Base-by-base conservation (phyloP, 2,797 vertebrate species). In the Periparus ater region DNA sequence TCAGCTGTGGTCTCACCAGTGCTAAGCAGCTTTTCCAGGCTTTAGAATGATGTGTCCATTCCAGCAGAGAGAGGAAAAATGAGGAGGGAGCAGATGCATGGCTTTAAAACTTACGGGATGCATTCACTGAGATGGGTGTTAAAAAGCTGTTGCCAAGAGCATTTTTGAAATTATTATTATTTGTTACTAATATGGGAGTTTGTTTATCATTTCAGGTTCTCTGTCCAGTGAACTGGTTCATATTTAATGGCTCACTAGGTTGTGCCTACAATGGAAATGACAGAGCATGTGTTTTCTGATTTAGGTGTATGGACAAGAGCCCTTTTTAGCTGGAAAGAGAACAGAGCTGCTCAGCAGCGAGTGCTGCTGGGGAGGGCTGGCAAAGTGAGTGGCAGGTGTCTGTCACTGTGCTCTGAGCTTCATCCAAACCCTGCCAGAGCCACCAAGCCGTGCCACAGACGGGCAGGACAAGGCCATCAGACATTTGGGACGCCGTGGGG, bases 181-280 rank as follows among this genome's bases (percentile, higher is more conserved):
- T 71, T 38, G 92, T 70, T 26, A 62, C 51, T 93, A 70, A 93
- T 90, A 57, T 63, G 19, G 29, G 54, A 32, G 51, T 60, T 85
- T 93, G 85, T 83, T 96, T 65, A 47, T 87, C 27, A 26, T 66
- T 91, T 75, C 50, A 34, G 71, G 62, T 71, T 83, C 58, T 83
- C 79, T 93, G 86, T 54, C 91, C 85, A 91, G 34, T 95, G 91
- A 90, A 40, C 71, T 78, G 85, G 58, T 81, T 95, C 62, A 2
- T 67, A 76, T 92, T 92, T 76, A 84, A 77, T 57, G 77, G 95
- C 70, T 94, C 89, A 76, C 90, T 83, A 88, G 91, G 65, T 62
- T 85, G 7, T 74, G 54, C 80, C 53, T 86, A 12, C 74, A 88
- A 17, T 23, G 65, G 71, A 61, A 87, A 90, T 48, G 82, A n/a